These are phyloP conservation scores for Drosophila guanche DNA, from an alignment of 1,140 invertebrate species.

Conservation along the genomic window DNA sequence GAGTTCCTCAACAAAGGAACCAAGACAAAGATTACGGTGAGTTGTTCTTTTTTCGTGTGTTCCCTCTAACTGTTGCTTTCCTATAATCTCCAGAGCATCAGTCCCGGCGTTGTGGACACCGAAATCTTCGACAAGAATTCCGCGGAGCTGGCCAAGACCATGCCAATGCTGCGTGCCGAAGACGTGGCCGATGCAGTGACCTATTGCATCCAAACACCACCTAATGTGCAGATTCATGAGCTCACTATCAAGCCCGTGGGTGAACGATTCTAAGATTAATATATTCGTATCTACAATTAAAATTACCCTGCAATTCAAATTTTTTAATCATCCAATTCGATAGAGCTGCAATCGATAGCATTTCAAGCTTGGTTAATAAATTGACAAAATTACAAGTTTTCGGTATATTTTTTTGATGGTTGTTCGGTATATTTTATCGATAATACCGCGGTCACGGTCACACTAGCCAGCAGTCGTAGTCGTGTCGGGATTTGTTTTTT, in stretches of 20 bases:
- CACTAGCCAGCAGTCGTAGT: conserved; percentile 71
- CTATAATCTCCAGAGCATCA: conserved; percentile 84
- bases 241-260: conserved; percentile 64
- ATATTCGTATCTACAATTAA: too few species aligned
- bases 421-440: too few species aligned
- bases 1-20: conserved; percentile 85
- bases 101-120: conserved; percentile 86
- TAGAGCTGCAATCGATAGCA: too few species aligned
- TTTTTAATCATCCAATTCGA: neutral
- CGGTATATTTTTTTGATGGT: too few species aligned
- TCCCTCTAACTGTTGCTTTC: too few species aligned
- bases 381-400: too few species aligned
- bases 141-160: conserved; percentile 10
- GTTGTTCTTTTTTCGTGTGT: neutral
- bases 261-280: conserved; percentile 48
- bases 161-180: conserved; percentile 75
- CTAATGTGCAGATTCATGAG: conserved; percentile 84
- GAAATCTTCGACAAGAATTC: conserved; percentile 61
- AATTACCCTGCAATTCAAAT: too few species aligned
- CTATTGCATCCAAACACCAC: conserved; percentile 86
- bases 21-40: conserved; percentile 68
- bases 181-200: conserved; percentile 86
- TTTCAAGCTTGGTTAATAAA: too few species aligned
- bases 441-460: conserved; percentile 8
- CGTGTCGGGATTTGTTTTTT: conserved; percentile 76